These are phyloP conservation scores for Cosmia trapezina DNA, from an alignment of 2,888 invertebrate species.

Conservation along the genomic window DNA sequence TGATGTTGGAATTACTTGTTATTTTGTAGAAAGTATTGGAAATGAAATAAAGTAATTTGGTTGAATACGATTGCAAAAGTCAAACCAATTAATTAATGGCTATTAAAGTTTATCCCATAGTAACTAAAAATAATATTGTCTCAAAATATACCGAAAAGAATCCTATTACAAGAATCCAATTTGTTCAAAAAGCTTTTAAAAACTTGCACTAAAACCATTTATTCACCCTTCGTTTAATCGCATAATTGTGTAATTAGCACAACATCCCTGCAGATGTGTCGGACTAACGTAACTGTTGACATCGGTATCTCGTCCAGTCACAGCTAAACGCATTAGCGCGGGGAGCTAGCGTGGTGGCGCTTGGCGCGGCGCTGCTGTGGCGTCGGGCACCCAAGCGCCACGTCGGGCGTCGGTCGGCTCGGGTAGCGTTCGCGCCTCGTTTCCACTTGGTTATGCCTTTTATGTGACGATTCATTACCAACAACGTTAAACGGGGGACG, in stretches of 20 bases:
- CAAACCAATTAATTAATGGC: too few species aligned
- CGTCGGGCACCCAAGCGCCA: conserved; percentile 24
- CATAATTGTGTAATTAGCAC: conserved; percentile 66
- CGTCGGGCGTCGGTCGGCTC: conserved; percentile 27
- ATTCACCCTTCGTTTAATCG: conserved; percentile 57
- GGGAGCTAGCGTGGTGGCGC: conserved; percentile 49
- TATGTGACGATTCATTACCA: conserved; percentile 89
- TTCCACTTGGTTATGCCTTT: conserved; percentile 90
- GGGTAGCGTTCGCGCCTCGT: conserved; percentile 74
- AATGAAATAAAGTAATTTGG: not conserved
- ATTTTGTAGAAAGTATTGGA: not conserved
- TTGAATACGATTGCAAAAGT: not conserved
- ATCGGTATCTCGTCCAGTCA: conserved; percentile 77
- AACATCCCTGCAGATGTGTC: conserved; percentile 59
- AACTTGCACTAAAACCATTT: conserved; percentile 37
- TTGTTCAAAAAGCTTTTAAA: conserved; percentile 38
- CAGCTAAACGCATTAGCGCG: conserved; percentile 79
- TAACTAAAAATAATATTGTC: not conserved
- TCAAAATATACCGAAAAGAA: not conserved
- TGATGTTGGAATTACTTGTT: not conserved
- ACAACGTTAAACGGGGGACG: conserved; percentile 81
- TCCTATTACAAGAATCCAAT: conserved; percentile 8
- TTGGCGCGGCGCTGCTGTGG: conserved; percentile 27
- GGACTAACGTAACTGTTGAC: conserved; percentile 73
- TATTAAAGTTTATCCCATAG: not conserved